A percentile compares a stretch with the other conserved stretches of the same genome.
These are phyloP conservation scores for Eristalis tenax DNA, from an alignment of 2,888 invertebrate genomes.

Conservation along the genomic window DNA sequence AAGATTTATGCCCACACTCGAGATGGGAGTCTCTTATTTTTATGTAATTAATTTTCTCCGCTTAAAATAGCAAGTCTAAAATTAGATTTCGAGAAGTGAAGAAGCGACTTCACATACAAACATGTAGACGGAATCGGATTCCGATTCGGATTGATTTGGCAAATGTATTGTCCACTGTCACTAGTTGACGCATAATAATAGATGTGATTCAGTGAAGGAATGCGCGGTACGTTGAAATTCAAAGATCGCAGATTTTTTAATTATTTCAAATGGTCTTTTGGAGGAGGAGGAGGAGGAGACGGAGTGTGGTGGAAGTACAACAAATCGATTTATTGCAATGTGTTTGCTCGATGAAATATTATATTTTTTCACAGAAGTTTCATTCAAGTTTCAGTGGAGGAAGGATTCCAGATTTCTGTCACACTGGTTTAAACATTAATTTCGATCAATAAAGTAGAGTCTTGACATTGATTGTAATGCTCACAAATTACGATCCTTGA, in stretches of 20 bases:
- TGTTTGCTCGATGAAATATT: neutral
- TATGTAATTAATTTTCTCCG: constrained; percentile 30
- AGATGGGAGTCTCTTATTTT: constrained; percentile 26
- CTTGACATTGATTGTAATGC: no score
- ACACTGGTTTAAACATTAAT: no score
- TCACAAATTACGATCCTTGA: no score
- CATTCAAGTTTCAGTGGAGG: neutral
- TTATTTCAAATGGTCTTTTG: constrained; percentile 2
- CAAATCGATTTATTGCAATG: neutral
- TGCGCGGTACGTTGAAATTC: constrained; percentile 3
- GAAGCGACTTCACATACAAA: neutral
- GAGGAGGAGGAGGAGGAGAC: neutral
- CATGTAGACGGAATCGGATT: neutral
- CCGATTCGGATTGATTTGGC: constrained; percentile 31
- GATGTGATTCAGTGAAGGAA: constrained; percentile 23
- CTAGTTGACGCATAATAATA: constrained; percentile 44
- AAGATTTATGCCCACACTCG: constrained; percentile 36
- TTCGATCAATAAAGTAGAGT: no score
- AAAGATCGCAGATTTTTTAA: neutral
- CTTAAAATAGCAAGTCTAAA: constrained; percentile 46
- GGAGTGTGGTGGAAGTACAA: neutral
- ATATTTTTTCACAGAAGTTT: neutral
- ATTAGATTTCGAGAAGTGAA: constrained; percentile 4
- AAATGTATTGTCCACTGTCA: constrained; percentile 36
- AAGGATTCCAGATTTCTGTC: no score